phyloP scores from a whole-genome alignment of 2,797 vertebrate genomes.

The Pseudocheirus occidentalis region DNA sequence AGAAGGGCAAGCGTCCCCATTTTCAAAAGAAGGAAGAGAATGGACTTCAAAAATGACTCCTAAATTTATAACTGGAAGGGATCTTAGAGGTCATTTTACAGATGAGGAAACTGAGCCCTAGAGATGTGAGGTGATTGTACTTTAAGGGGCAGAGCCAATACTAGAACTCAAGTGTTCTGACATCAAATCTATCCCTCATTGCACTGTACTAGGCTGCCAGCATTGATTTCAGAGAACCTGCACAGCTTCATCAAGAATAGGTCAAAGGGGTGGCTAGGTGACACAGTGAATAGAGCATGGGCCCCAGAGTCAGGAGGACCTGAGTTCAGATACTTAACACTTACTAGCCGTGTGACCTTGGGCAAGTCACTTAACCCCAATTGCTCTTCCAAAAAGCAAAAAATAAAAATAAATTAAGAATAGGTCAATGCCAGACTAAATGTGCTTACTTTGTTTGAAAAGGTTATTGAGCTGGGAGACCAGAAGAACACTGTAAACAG shows the following conservation, averaged over 20 bases:
- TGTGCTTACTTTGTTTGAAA: not conserved
- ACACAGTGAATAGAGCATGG: no score
- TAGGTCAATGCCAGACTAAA: not conserved
- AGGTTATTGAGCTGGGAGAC: not conserved
- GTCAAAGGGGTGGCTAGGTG: not conserved
- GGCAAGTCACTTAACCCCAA: no score
- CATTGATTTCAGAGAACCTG: not conserved
- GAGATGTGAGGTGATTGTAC: not conserved
- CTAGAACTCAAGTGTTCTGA: not conserved
- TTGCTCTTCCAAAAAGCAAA: no score
- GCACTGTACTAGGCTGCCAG: not conserved
- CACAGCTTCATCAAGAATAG: not conserved
- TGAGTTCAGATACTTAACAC: no score
- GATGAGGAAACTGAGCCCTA: not conserved
- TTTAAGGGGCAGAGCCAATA: not conserved
- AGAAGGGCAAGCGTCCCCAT: not conserved
- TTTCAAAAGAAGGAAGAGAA: not conserved
- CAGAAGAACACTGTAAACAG: not conserved
- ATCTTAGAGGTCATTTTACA: not conserved
- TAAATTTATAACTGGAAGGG: not conserved
- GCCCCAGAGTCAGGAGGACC: no score
- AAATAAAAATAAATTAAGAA: not conserved
- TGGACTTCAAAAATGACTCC: not conserved
- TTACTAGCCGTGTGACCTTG: no score
- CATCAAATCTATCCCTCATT: not conserved